Base-by-base conservation (phyloP, 2,113 vertebrate species). In the Burhinus bistriatus region DNA sequence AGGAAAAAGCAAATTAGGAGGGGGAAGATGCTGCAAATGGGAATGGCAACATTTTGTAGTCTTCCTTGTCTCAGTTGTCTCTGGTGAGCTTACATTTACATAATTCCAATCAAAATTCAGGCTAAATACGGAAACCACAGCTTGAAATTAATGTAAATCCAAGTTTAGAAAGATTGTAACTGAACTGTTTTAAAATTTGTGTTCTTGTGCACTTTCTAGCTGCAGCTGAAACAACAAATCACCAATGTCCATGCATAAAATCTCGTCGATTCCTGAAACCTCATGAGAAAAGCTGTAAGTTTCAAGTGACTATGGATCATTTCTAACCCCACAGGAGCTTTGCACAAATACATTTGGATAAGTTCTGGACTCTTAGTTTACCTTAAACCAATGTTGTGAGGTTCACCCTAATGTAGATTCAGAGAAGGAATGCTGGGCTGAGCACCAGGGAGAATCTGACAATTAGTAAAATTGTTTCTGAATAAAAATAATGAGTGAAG, bases 201-300 rank as follows among this genome's bases (percentile, higher is more conserved):
- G 61, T 90, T 96, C 42, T 15, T n/a, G n/a, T 36, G 65, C 13
- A 11, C 59, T 96, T 97, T 90, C 83, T 96, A 96, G 81, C 90
- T 96, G 91, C 83, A 95, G 62, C 54, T 9, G 42, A 92, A 96
- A 95, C 69, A 86, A 96, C 92, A 97, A 96, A 92, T 87, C 66
- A 87, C 84, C 85, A 57, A 47, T 34, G 32, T 69, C 15, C 42
- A 6, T 70, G 36, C 19, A 42, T 42, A 11, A 73, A 55, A 57
- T 58, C 54, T 93, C 87, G 89, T 87, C 94, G 83, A 91, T 59
- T 81, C 66, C 75, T 83, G 87, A 77, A 79, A 88, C 13, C 59
- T 94, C 83, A 27, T 49, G 34, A 38, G 79, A 90, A 97, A 87
- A 18, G 42, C 73, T 91, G 5, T 18, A 61, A 30, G n/a, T 96